Evolutionary conservation across 2,797 vertebrate species (phyloP).

Genomic region (Menidia menidia): DNA sequence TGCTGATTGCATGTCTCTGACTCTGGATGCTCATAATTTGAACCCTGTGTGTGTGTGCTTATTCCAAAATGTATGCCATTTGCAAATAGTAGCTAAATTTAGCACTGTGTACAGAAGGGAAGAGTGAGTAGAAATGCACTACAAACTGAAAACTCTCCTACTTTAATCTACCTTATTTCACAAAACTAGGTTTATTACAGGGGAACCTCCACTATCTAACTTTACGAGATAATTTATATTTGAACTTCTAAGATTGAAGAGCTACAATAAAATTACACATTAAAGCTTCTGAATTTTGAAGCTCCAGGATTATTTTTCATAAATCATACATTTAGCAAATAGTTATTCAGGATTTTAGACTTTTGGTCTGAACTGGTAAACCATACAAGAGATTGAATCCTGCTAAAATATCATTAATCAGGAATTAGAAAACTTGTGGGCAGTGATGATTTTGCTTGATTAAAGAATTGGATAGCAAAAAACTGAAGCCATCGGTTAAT

Average conservation of each 20-base stretch:
- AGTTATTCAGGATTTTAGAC: no score
- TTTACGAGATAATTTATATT: neutral
- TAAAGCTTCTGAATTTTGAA: no score
- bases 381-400: no score
- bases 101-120: slow-evolving; percentile 9
- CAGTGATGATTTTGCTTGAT: neutral
- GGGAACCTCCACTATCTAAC: neutral
- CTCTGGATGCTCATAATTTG: slow-evolving; percentile 11
- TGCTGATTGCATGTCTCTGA: slow-evolving; percentile 13
- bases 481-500: neutral
- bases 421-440: neutral
- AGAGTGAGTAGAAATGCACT: neutral
- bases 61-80: slow-evolving; percentile 24
- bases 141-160: neutral
- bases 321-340: no score
- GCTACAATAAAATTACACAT: no score
- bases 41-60: slow-evolving; percentile 25
- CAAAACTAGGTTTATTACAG: neutral
- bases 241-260: neutral
- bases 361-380: no score
- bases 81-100: slow-evolving; percentile 19
- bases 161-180: neutral
- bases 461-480: neutral
- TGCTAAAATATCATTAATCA: no score
- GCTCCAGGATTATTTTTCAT: no score